Evolutionary conservation across 2,888 invertebrate species (phyloP).

Genomic region (Griposia aprilina): DNA sequence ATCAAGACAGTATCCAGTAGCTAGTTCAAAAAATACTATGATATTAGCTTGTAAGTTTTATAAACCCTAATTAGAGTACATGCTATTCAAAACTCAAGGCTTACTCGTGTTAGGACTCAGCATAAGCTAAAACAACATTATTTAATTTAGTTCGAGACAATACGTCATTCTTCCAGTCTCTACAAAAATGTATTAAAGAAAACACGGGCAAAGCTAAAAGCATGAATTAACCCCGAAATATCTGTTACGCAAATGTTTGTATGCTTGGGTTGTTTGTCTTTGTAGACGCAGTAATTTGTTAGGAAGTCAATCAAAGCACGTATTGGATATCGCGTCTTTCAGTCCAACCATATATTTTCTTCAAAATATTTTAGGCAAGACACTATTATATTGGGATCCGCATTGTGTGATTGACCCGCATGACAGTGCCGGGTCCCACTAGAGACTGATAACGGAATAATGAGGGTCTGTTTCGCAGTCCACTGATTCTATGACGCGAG

Average conservation of each 20-base stretch:
- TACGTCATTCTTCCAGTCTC: slow-evolving; percentile 13
- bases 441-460: slow-evolving; percentile 71
- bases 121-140: slow-evolving; percentile 7
- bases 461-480: slow-evolving; percentile 67
- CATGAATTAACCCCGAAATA: slow-evolving; percentile 59
- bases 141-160: slow-evolving; percentile 27
- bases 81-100: background rate
- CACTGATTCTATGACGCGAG: slow-evolving; percentile 66
- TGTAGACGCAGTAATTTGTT: slow-evolving; percentile 59
- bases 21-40: background rate
- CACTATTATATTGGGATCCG: slow-evolving; percentile 38
- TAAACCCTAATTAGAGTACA: background rate
- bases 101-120: background rate
- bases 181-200: slow-evolving; percentile 50
- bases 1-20: background rate
- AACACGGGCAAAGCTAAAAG: slow-evolving; percentile 53
- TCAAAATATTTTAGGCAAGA: slow-evolving; percentile 35
- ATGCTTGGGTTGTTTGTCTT: slow-evolving; percentile 57
- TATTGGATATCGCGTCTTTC: slow-evolving; percentile 48
- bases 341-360: slow-evolving; percentile 14
- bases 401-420: slow-evolving; percentile 67
- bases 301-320: slow-evolving; percentile 57
- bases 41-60: background rate
- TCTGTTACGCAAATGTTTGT: slow-evolving; percentile 62
- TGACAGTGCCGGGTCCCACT: slow-evolving; percentile 47